These are phyloP conservation scores for Bubalus kerabau DNA, from an alignment of 2,113 vertebrate species.

Conservation along the genomic window DNA sequence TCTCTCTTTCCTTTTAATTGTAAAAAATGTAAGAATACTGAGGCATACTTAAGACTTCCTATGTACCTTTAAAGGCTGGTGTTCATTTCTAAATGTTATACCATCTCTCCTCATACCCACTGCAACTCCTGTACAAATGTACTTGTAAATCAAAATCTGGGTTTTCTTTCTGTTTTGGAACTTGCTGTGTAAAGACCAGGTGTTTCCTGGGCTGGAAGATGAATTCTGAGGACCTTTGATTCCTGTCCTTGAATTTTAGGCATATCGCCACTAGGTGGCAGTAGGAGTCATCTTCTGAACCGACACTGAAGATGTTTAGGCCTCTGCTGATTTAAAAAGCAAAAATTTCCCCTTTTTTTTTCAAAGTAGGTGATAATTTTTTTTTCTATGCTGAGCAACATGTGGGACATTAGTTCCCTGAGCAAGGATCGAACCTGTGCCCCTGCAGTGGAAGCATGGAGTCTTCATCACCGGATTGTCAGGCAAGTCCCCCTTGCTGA, in stretches of 20 bases:
- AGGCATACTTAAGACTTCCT: background rate
- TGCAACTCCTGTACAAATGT: background rate
- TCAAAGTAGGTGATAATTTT: background rate
- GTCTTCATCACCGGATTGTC: background rate
- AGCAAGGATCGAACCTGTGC: background rate
- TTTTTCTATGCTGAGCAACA: background rate
- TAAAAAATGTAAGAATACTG: background rate
- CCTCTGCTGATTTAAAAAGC: background rate
- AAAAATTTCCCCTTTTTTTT: background rate
- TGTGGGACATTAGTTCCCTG: background rate
- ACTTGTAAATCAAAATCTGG: background rate
- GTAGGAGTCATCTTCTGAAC: background rate
- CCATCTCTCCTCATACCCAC: background rate
- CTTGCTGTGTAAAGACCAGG: background rate
- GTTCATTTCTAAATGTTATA: background rate
- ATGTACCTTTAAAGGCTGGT: background rate
- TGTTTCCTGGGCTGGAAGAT: background rate
- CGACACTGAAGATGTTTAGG: background rate
- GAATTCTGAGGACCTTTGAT: background rate
- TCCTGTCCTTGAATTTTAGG: background rate
- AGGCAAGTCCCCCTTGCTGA: background rate
- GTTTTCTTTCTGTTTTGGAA: background rate
- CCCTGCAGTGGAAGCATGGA: background rate
- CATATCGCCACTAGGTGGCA: conserved; percentile 43
- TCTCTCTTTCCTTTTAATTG: background rate